Evolutionary conservation across 2,888 invertebrate species (phyloP), one percentile per base, ranked within the genome.

Genomic region (Drosophila austrosaltans): DNA sequence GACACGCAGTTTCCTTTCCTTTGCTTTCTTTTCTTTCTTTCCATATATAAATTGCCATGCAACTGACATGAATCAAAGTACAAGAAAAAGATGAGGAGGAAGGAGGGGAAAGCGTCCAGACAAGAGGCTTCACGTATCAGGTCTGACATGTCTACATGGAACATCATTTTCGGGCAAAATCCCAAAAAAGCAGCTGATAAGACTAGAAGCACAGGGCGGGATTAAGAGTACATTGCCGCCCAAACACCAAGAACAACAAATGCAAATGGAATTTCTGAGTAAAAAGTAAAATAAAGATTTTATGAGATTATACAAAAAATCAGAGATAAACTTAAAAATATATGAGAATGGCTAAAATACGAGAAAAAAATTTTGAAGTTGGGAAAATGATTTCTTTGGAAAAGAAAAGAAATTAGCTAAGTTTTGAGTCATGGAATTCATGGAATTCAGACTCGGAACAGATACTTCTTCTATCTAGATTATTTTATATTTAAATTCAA

Each of bases 181-280:
- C 40, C 60, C 56, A 60, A 63, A 48, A 48, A 48, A 48, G 48
- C 48, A 48, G 25, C 48, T 53, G 62, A 62, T 62, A 62, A 62
- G 53, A 16, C 25, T 10, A 36, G 16, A 16, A 3, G n/a, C 10
- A 25, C 48, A 32, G 22, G 48, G 12, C 1, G 12, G 48, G 48
- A 25, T 48, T 48, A 10, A 10, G 22, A 10, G 10, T 8, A 7
- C 48, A 48, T 6, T 6, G 7, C 1, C 32, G 32, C 32, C 32
- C 32, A 32, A 32, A 5, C 5, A 6, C 5, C 5, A 6, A 32
- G 1, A 32, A 32, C 6, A 7, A 28, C 3, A 36, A 36, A 36
- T 36, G 36, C 8, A 36, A 36, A 8, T 36, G 10, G 2, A 36
- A 36, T 36, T 32, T 32, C 6, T 4, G 16, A 16, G 16, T 16